These are phyloP conservation scores for Falco columbarius DNA, from an alignment of 2,797 vertebrate genomes.

Conservation along the genomic window DNA sequence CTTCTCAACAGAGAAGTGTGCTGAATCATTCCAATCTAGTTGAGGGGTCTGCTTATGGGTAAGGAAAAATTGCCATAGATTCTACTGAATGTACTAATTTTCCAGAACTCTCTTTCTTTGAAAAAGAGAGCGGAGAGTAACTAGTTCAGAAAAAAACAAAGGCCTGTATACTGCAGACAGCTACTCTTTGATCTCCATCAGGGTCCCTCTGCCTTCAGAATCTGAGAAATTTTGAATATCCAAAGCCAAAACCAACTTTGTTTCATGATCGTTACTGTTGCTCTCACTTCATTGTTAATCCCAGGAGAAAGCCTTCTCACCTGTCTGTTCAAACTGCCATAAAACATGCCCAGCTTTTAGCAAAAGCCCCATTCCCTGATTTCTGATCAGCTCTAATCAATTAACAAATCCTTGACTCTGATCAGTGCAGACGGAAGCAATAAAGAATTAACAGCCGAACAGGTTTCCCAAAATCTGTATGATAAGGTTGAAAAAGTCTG, in stretches of 20 bases:
- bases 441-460: background rate
- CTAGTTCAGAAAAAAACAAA: background rate
- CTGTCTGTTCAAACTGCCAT: background rate
- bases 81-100: background rate
- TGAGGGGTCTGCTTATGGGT: background rate
- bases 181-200: background rate
- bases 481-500: background rate
- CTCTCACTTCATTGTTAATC: background rate
- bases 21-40: background rate
- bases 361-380: background rate
- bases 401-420: background rate
- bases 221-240: background rate
- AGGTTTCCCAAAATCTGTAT: background rate
- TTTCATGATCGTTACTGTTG: background rate
- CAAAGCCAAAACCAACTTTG: background rate
- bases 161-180: fast-evolving
- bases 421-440: background rate
- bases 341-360: background rate
- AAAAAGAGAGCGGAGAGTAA: background rate
- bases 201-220: background rate
- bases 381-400: background rate
- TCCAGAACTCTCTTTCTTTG: background rate
- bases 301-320: background rate
- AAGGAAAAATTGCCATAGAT: background rate
- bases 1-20: background rate